Base-by-base conservation (phyloP, 2,888 invertebrate genomes). In the Philereme vetulata region DNA sequence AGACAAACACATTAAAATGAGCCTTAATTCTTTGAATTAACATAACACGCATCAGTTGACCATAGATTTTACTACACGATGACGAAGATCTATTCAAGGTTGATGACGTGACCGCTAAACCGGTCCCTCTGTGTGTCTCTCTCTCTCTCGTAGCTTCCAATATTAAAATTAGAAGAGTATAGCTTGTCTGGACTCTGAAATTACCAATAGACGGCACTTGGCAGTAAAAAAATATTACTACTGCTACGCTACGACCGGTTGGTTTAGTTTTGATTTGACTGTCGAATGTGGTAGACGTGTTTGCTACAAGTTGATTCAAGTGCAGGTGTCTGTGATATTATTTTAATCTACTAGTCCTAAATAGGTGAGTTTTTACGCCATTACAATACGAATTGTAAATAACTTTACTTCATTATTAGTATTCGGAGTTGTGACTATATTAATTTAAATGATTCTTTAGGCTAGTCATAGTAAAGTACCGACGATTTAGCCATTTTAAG, bases 261-360 rank as follows among this genome's bases (percentile, higher is more conserved):
- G 34, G 32, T 10, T n/a, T 35, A 61, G 56, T 61, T 33, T 48
- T 61, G 45, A 9, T 46, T 35, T 11, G 35, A n/a, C 32, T 3
- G 36, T 50, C 46, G 49, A 45, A 40, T n/a, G 46, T 8, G 8
- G 0, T 38, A 43, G 50, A 45, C 56, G 60, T 52, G 44, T 60
- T 49, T 38, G 11, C 10, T n/a, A 10, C 7, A 9, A 35, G 9
- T 47, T 32, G 9, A 5, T 11, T 49, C 5, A 44, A 49, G 55
- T 51, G 51, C 51, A 52, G 51, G 55, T 62, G 46, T 62, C 69
- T 71, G 69, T 71, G 71, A 70, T 69, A 71, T 66, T 68, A 65
- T 59, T 64, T 58, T 54, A 53, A 54, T 32, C 21, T 45, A 21
- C 48, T 49, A 52, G 51, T 42, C 42, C 10, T 54, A 53, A 43